Base-by-base conservation (phyloP, 2,797 vertebrate species). In the Siniperca scherzeri region DNA sequence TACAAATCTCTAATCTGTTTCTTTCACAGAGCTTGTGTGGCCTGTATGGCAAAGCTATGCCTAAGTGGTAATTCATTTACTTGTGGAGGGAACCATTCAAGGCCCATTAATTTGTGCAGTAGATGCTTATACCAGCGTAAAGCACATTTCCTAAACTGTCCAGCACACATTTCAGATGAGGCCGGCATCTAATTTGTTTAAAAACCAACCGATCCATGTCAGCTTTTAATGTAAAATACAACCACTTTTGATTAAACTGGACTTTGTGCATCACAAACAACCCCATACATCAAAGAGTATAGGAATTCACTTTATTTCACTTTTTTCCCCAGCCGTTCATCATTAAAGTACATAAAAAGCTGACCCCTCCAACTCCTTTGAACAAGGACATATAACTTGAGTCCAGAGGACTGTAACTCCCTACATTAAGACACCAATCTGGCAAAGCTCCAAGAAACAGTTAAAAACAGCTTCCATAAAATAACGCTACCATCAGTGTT, bases 321-420 rank as follows among this genome's bases (percentile, higher is more conserved):
- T 83, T 82, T 83, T 86, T 77, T 89, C 7, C 30, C 82, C 83
- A 83, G 85, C 72, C 67, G 56, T 92, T 92, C 55, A 85, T 92
- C 89, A 88, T 92, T 92, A 90, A 89, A 93, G 92, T 85, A 89
- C 80, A 92, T 94, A 91, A 93, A 95, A 92, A 85, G 65, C 87
- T 85, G 89, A 88, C 90, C 91, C 82, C 42, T 81, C 85, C 79
- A 25, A 82, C 85, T 88, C 75, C 56, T 88, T 82, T 75, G 77
- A 91, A 87, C 89, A 91, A 91, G 87, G 88, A 88, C 81, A 57
- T 87, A 88, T 88, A 94, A 91, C 89, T 88, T 61, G 46, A 88
- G 78, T 83, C 88, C 87, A 77, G 74, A 92, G 83, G 88, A 91
- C 87, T 91, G 86, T 92, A 92, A 95, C 91, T 93, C 88, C 82